A percentile compares a stretch with the other conserved stretches of the same genome.
phyloP scores from a whole-genome alignment of 2,113 vertebrate genomes.

The Ovis canadensis region DNA sequence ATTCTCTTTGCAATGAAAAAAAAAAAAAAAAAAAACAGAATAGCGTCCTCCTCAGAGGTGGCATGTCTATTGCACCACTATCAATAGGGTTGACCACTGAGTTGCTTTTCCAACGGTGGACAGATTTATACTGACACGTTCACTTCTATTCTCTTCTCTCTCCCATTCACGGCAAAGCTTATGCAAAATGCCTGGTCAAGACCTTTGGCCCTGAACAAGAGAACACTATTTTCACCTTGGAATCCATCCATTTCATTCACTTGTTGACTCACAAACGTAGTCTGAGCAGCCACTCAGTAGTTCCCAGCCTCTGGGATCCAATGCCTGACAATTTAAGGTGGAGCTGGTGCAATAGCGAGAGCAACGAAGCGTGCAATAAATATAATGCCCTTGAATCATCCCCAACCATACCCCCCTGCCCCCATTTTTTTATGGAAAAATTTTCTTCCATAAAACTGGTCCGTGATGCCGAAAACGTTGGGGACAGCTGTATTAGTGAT shows the following conservation, averaged over 20 bases:
- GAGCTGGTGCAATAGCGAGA: not conserved
- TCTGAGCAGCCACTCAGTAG: not conserved
- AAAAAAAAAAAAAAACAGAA: not conserved
- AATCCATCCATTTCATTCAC: not conserved
- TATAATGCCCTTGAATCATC: not conserved
- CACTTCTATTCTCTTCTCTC: not conserved
- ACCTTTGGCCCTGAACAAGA: not conserved
- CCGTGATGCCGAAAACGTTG: not conserved
- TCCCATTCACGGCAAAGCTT: not conserved
- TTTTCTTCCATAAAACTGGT: not conserved
- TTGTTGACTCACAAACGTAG: not conserved
- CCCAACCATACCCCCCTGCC: not conserved
- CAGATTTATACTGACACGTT: not conserved
- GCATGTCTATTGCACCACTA: accelerated
- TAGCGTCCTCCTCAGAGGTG: not conserved
- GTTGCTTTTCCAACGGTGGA: not conserved
- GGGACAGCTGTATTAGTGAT: not conserved
- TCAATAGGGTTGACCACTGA: not conserved
- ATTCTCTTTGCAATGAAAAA: not conserved
- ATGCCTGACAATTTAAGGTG: not conserved
- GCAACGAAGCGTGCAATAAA: not conserved
- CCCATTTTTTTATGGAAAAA: no score
- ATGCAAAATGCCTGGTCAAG: not conserved
- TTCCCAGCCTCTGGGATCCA: not conserved
- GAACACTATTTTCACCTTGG: not conserved